Percentiles rank a stretch among this genome's conserved stretches.
Conservation (phyloP, 2,113 vertebrate genomes). For the Amblyopsis rosae region DNA sequence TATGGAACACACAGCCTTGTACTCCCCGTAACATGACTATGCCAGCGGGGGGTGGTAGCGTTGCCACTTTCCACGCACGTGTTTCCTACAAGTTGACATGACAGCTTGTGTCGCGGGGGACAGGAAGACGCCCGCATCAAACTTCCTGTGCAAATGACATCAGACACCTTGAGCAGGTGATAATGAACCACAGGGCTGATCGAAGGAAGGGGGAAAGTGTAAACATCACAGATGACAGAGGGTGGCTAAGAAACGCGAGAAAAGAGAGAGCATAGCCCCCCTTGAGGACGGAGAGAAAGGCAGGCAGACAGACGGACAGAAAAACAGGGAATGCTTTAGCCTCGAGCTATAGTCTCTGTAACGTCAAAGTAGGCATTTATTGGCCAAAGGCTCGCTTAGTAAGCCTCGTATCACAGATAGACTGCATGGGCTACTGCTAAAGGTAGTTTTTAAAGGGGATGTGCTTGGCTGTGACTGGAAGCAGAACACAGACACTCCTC, state of each 20-base stretch:
- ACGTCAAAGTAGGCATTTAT: too few species aligned
- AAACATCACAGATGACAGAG: slow-evolving; percentile 32
- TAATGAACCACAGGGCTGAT: slow-evolving; percentile 52
- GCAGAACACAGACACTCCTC: too few species aligned
- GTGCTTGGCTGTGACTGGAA: too few species aligned
- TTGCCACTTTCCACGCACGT: slow-evolving; percentile 37
- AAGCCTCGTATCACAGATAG: too few species aligned
- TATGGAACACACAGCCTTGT: neutral
- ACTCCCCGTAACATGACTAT: too few species aligned
- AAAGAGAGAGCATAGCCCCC: slow-evolving; percentile 12
- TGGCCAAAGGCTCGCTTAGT: too few species aligned
- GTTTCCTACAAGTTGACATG: slow-evolving; percentile 50
- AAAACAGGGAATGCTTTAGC: neutral
- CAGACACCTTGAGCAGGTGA: slow-evolving; percentile 64
- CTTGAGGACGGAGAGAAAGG: slow-evolving; percentile 21
- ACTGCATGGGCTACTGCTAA: too few species aligned
- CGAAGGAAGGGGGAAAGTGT: slow-evolving; percentile 1
- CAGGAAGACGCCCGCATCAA: slow-evolving; percentile 44
- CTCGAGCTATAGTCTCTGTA: too few species aligned
- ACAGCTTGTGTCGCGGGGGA: slow-evolving; percentile 53
- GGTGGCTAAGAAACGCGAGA: slow-evolving; percentile 28
- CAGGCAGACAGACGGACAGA: slow-evolving; percentile 52
- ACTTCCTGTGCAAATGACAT: slow-evolving; percentile 64
- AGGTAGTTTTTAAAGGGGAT: too few species aligned
- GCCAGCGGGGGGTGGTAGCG: too few species aligned